phyloP scores from a whole-genome alignment of 2,797 vertebrate genomes.

The Atherinosoma microstoma region DNA sequence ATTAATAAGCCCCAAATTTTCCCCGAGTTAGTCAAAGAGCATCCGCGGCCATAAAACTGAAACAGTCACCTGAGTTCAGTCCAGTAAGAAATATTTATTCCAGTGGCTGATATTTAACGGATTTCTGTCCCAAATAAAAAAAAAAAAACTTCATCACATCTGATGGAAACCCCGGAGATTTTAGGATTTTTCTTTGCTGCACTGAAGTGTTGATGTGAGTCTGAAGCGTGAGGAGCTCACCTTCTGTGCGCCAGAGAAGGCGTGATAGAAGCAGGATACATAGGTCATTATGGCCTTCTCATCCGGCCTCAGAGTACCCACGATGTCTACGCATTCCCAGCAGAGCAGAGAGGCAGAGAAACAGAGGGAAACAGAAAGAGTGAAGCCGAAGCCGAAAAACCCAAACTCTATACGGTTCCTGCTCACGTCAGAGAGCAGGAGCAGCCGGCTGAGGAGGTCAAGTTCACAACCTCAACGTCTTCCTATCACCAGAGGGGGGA shows the following conservation, averaged over 20 bases:
- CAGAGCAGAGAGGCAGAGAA: conserved; percentile 29
- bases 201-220: conserved; percentile 36
- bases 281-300: conserved; percentile 99
- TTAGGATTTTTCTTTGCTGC: not conserved
- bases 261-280: conserved; percentile 99
- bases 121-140: not conserved
- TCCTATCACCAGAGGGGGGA: conserved; percentile 18
- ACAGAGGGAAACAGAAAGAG: conserved; percentile 60
- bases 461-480: conserved; percentile 16
- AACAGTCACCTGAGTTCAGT: not conserved
- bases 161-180: conserved; percentile 41
- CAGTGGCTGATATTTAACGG: not conserved
- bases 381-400: conserved; percentile 78
- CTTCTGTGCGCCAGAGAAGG: conserved; percentile 98
- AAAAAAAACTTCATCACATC: not conserved
- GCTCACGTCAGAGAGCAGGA: conserved; percentile 15
- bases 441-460: not conserved
- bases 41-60: not conserved
- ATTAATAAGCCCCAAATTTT: not conserved
- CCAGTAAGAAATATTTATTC: not conserved
- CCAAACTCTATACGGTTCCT: conserved; percentile 58
- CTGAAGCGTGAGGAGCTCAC: conserved; percentile 82
- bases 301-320: conserved; percentile 94
- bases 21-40: not conserved
- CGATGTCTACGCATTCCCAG: conserved; percentile 90